Percentiles rank a stretch among this genome's conserved stretches.
Conservation (phyloP, 2,888 invertebrate genomes). For the Masnerella sp. region DNA sequence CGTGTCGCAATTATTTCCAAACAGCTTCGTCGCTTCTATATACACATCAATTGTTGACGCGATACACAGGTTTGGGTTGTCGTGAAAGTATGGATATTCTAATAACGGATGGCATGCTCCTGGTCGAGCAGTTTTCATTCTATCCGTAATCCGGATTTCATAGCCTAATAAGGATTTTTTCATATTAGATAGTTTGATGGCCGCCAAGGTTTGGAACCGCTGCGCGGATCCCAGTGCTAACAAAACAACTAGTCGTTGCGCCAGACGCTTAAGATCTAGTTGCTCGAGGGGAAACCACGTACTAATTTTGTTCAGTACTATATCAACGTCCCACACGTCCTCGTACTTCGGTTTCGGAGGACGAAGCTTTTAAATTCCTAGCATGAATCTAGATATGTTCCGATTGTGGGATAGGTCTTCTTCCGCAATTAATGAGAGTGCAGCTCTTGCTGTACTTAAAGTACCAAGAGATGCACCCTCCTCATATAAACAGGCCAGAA, state of each 20-base stretch:
- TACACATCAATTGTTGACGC: background rate
- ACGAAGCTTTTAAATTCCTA: background rate
- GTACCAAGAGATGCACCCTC: background rate
- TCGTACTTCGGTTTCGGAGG: background rate
- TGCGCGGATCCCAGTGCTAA: background rate
- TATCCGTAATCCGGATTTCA: slow-evolving; percentile 8
- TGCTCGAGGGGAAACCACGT: background rate
- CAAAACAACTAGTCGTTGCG: background rate
- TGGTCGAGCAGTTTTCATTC: slow-evolving; percentile 27
- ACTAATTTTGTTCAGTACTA: background rate
- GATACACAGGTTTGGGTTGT: background rate
- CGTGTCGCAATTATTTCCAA: background rate
- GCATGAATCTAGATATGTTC: background rate
- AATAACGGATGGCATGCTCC: slow-evolving; percentile 16
- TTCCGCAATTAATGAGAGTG: background rate
- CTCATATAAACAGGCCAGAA: background rate
- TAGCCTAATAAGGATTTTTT: background rate
- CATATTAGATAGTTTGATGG: background rate
- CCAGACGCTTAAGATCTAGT: background rate
- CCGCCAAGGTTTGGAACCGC: background rate
- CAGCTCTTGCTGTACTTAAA: background rate
- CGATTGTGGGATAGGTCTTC: background rate
- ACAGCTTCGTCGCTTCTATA: background rate
- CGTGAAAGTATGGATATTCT: background rate
- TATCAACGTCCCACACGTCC: background rate